Evolutionary conservation across 1,140 invertebrate species (phyloP), one percentile per base, ranked within the genome.

Genomic region (Ostrea edulis): DNA sequence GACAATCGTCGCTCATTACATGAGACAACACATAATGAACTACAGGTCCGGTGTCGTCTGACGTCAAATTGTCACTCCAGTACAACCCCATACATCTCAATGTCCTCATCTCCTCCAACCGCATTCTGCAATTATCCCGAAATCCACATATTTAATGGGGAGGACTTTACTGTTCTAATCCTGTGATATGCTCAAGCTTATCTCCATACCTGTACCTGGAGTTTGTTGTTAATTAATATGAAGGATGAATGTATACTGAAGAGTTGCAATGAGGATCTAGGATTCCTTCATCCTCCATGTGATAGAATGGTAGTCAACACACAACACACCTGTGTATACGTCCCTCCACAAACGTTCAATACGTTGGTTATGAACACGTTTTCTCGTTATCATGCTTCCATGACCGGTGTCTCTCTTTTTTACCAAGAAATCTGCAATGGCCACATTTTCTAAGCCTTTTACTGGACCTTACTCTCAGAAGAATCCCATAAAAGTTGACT

Each of bases 391-490:
- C 22, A 91, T 86, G 85, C 90, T 89, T 65, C 55, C 22, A 25
- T 52, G 25, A 29, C 82, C 53, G 22, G 11, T n/a, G 22, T 87
- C 90, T 53, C 87, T 53, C 8, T 84, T 44, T 58, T 68, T 12
- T 14, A 89, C 14, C 90, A 91, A 90, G 82, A 77, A 92, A 20
- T 88, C 83, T 14, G 88, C 89, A 58, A 92, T 86, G 11, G 52
- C 20, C 52, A 87, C 14, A 54, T 91, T 91, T 90, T 92, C 90
- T 29, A 77, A 58, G 5, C 90, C 90, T 55, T 90, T n/a, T 85
- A 81, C 91, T 89, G 20, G 87, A 87, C 22, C 91, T 14, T 9
- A 89, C 91, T 22, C 86, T 90, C 4, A 53, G 22, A 29, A 90
- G 90, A 44, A 87, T n/a, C 14, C 88, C 91, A 86, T 81, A 89